Base-by-base conservation (phyloP, 2,797 vertebrate species). In the Diplodus sargus region DNA sequence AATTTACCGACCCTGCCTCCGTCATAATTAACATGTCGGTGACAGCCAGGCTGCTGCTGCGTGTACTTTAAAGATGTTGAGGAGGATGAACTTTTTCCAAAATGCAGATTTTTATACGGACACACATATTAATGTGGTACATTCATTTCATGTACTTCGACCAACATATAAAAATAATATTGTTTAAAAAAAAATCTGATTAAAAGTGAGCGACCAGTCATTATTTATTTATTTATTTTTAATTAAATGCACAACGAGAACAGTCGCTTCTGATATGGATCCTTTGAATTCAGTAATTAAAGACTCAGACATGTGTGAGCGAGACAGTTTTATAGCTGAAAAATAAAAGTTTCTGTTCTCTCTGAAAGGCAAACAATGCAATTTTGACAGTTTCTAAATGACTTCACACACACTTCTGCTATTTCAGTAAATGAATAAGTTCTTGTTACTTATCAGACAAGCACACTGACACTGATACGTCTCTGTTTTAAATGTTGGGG, bases 1-100 rank as follows among this genome's bases (percentile, higher is more conserved):
- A 63, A 65, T 78, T 73, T 66, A 56, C 30, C 34, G 70, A 23
- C 63, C 57, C 47, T 60, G 49, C 47, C 47, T 76, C n/a, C 30
- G 47, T 3, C 56, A 45, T 47, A 73, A 78, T 80, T 30, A 76
- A 64, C 16, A 61, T 54, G 22, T 65, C 71, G 61, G 4, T 43
- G 23, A 20, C 62, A 57, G 45, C 20, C 11, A 14, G 20, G 62
- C 61, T 28, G 23, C 34, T 34, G 30, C 17, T 28, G 45, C 7
- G 16, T 28, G 23, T 4, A 23, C 39, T 61, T 54, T 1, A 23
- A 62, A 18, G 14, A 68, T 43, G 52, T n/a, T 58, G 65, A 48
- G n/a, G 18, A 76, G 56, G 39, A 54, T 42, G 22, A 67, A 65
- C 39, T 66, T 30, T 39, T 39, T 22, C n/a, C 18, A 20, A 52